Evolutionary conservation across 2,888 invertebrate species (phyloP), one percentile per base, ranked within the genome.

Genomic region (Microplitis manilae): DNA sequence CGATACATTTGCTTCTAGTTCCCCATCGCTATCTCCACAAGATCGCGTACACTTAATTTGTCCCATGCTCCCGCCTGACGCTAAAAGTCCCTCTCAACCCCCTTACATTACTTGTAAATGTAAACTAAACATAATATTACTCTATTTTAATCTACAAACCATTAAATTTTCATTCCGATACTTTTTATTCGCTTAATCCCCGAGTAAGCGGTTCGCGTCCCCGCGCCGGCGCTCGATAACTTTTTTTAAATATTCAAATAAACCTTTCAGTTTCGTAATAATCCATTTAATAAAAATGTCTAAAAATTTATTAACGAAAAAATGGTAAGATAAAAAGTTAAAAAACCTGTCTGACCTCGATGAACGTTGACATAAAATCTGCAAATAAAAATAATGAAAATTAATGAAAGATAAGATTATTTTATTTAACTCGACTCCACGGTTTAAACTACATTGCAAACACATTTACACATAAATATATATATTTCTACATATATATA

Each of bases 41-140:
- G 74, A 84, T 84, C 82, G 65, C 78, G 78, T 81, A 82, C 80
- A 81, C 81, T 83, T 83, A 83, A 83, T 83, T 84, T 80, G 80
- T 80, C 82, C 77, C 77, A 41, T 75, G 78, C 50, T 30, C 20
- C n/a, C 20, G 60, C 60, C 2, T 1, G 64, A 64, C 1, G 64
- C n/a, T 6, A 68, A 15, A 50, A 30, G 30, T 60, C 50, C 13
- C 30, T 20, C 30, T 30, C 30, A 30, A 30, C 30, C 30, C 30
- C 30, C 2, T 30, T 30, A 30, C 2, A 30, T 50, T 50, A 50
- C 50, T 50, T 50, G 8, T 50, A 50, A 50, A 50, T 9, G 50
- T 50, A 9, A 30, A 30, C 30, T 30, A 30, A 30, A 30, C 30
- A 30, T 4, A 30, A 30, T 30, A 30, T 30, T 30, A 30, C 30